Conservation (phyloP, 2,113 vertebrate species). For the Mastomys coucha region DNA sequence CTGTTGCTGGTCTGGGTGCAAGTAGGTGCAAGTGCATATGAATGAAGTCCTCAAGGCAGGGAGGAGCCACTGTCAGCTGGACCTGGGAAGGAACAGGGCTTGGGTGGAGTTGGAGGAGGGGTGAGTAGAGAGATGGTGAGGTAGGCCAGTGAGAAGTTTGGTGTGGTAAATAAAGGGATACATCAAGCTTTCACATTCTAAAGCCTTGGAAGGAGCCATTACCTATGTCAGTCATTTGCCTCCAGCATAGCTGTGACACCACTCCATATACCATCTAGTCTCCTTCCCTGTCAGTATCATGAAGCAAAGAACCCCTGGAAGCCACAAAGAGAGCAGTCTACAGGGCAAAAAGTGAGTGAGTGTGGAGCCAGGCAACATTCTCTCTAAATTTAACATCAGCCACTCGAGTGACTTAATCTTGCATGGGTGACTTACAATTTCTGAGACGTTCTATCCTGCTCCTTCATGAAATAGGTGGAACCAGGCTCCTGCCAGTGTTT, state of each 20-base stretch:
- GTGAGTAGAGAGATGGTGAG: not conserved
- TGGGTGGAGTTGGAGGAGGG: not conserved
- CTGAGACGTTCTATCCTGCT: not conserved
- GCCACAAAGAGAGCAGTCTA: too few species aligned
- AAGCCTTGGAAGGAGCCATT: not conserved
- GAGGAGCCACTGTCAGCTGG: not conserved
- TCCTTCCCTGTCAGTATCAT: not conserved
- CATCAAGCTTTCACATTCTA: not conserved
- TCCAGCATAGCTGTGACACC: not conserved
- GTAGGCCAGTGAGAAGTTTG: not conserved
- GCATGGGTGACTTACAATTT: not conserved
- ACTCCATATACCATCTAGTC: not conserved
- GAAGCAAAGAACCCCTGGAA: not conserved
- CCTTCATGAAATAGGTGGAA: constrained; percentile 12
- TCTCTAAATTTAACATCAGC: not conserved
- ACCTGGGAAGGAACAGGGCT: not conserved
- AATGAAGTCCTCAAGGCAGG: not conserved
- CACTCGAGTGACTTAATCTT: not conserved
- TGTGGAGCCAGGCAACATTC: not conserved
- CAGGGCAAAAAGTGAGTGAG: not conserved
- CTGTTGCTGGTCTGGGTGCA: not conserved
- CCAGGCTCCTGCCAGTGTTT: not conserved
- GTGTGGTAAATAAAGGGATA: not conserved
- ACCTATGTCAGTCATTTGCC: not conserved
- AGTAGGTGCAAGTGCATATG: not conserved